Base-by-base conservation (phyloP, 1,140 invertebrate genomes). In the Ephestia elutella region DNA sequence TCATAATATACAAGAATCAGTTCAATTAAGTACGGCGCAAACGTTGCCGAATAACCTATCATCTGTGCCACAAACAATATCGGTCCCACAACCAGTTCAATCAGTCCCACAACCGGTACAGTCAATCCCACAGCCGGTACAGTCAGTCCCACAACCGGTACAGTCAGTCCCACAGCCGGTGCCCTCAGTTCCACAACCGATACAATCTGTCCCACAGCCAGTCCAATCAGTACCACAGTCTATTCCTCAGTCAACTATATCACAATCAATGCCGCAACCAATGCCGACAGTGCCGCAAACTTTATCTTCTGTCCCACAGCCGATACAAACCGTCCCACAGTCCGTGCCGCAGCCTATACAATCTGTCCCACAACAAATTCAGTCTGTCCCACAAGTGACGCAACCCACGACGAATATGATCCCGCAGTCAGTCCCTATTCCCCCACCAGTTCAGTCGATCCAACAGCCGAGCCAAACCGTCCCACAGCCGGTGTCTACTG, bases 301-400 rank as follows among this genome's bases (percentile, higher is more conserved):
- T 7, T 28, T 49, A 10, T 17, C 63, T 9, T 30, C 60, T n/a
- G 38, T 62, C 13, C 54, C 55, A n/a, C 65, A 59, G 50, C 54
- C 59, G 3, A 48, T 60, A 5, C 55, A 56, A 17, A 49, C 59
- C 8, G 38, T 44, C 55, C 56, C 18, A 49, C 38, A 57, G 21
- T 5, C 53, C 9, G 38, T 44, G 30, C 56, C 10, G 17, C 38
- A 57, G 35, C 8, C 53, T 3, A 19, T 54, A 10, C 59, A 48
- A 44, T 49, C 44, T n/a, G 49, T 61, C 20, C 48, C 59, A 0
- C 55, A 57, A 19, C 18, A 44, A 15, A 44, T 44, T 44, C 78
- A 82, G 3, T 20, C 54, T 3, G 68, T 75, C 5, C 78, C 73
- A 1, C 79, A 85, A 17, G 38, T 11, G 4, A 32, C 30, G 30